Percentiles rank a stretch among this genome's conserved stretches.
Conservation (phyloP, 2,113 vertebrate species). For the Tylochromis polylepis region DNA sequence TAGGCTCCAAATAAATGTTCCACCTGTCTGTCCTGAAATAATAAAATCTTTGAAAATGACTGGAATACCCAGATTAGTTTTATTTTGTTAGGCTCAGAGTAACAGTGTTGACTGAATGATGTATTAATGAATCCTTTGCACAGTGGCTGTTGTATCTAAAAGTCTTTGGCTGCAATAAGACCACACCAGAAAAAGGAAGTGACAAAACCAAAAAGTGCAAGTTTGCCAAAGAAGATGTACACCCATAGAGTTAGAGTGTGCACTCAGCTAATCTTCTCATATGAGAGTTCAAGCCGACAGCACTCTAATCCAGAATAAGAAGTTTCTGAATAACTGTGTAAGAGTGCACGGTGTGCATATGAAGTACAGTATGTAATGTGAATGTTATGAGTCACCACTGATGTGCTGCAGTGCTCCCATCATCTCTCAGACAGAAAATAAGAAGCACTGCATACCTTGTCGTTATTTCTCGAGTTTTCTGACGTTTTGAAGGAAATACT, state of each 20-base stretch:
- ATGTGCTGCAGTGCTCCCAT: not conserved
- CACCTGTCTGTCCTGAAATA: not conserved
- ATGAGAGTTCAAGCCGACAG: not conserved
- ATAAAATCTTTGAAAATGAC: not conserved
- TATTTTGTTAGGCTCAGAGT: not conserved
- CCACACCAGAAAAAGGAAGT: not conserved
- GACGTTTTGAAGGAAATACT: not conserved
- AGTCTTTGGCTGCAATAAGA: not conserved
- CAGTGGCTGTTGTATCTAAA: accelerated
- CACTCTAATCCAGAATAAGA: not conserved
- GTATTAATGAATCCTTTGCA: not conserved
- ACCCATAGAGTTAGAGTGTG: accelerated
- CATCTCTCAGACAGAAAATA: not conserved
- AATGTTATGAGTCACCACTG: not conserved
- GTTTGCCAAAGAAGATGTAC: not conserved
- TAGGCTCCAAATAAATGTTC: not conserved
- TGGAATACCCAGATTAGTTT: not conserved
- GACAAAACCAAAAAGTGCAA: not conserved
- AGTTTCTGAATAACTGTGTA: not conserved
- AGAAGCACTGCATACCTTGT: not conserved
- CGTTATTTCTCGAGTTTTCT: not conserved
- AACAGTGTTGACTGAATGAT: not conserved
- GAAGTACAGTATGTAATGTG: not conserved
- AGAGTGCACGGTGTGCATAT: not conserved
- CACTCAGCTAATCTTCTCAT: not conserved